A percentile compares a stretch with the other conserved stretches of the same genome.
Evolutionary conservation across 2,888 invertebrate genomes (phyloP).

Genomic region (Chloroclysta siterata): DNA sequence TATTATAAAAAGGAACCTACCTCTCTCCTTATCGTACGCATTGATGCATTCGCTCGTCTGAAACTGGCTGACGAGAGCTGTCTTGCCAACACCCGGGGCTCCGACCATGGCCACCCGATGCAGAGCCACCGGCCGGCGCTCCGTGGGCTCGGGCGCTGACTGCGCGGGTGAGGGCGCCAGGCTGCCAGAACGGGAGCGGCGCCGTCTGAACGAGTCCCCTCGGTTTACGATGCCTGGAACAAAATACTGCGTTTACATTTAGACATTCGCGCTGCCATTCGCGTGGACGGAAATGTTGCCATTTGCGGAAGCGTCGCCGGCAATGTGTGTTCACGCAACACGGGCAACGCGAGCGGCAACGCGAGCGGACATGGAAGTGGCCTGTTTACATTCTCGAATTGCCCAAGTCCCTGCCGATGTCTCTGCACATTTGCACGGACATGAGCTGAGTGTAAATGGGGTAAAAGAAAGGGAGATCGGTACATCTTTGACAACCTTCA

Average conservation of each 20-base stretch:
- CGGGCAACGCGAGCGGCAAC: no score
- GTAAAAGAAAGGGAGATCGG: no score
- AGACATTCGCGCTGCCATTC: no score
- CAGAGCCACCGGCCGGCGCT: conserved; percentile 82
- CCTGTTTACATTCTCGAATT: no score
- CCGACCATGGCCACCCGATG: conserved; percentile 91
- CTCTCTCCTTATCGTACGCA: conserved; percentile 94
- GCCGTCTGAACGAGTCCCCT: conserved; percentile 96
- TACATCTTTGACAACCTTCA: no score
- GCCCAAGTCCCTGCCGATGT: no score
- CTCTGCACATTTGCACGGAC: no score
- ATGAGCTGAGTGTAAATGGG: no score
- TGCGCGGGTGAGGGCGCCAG: conserved; percentile 87
- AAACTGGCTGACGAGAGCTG: conserved; percentile 93
- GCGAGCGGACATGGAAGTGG: conserved; percentile 25
- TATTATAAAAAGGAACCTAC: conserved; percentile 70
- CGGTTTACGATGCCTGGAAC: conserved; percentile 94
- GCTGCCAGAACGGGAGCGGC: conserved; percentile 93
- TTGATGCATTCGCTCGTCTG: conserved; percentile 97
- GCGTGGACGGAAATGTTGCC: no score
- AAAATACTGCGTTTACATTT: no score
- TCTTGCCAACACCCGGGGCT: conserved; percentile 93
- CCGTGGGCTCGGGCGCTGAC: conserved; percentile 75
- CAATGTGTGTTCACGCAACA: no score
- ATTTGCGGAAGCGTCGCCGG: no score